Conservation (phyloP, 2,888 invertebrate species). For the Oligia latruncula region DNA sequence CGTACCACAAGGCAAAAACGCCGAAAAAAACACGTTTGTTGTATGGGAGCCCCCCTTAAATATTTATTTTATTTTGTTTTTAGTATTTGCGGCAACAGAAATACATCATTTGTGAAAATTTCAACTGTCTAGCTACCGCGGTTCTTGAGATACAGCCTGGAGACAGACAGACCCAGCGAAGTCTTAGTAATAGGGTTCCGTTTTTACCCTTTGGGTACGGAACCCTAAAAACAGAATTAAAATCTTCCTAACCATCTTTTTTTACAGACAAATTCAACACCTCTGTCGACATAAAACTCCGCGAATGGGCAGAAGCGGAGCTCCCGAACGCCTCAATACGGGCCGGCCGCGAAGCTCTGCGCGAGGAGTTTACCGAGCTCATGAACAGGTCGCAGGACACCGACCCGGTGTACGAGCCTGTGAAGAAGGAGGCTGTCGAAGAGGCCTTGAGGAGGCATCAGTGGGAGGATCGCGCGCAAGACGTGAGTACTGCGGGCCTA, state of each 20-base stretch:
- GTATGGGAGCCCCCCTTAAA: too few species aligned
- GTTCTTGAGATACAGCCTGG: too few species aligned
- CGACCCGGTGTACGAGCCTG: slow-evolving; percentile 96
- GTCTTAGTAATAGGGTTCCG: too few species aligned
- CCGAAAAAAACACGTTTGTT: too few species aligned
- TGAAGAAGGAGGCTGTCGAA: slow-evolving; percentile 96
- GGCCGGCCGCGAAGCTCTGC: slow-evolving; percentile 94
- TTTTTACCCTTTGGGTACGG: too few species aligned
- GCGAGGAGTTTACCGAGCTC: slow-evolving; percentile 80
- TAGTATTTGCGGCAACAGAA: too few species aligned
- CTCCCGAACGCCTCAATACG: slow-evolving; percentile 93
- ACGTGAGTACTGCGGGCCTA: slow-evolving; percentile 71
- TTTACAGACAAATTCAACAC: slow-evolving; percentile 94
- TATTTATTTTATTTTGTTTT: too few species aligned
- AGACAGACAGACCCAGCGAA: too few species aligned
- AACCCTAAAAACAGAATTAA: too few species aligned
- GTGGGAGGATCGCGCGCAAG: slow-evolving; percentile 97
- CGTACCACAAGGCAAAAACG: too few species aligned
- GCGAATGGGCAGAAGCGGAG: slow-evolving; percentile 98
- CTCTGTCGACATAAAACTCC: slow-evolving; percentile 97
- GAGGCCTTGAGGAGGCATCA: slow-evolving; percentile 96
- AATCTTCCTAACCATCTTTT: not conserved
- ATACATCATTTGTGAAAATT: too few species aligned
- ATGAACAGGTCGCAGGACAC: slow-evolving; percentile 90
- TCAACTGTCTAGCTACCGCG: too few species aligned